Percentiles rank a stretch among this genome's conserved stretches.
These are phyloP conservation scores for Pseudois nayaur DNA, from an alignment of 2,113 vertebrate species.

Conservation along the genomic window DNA sequence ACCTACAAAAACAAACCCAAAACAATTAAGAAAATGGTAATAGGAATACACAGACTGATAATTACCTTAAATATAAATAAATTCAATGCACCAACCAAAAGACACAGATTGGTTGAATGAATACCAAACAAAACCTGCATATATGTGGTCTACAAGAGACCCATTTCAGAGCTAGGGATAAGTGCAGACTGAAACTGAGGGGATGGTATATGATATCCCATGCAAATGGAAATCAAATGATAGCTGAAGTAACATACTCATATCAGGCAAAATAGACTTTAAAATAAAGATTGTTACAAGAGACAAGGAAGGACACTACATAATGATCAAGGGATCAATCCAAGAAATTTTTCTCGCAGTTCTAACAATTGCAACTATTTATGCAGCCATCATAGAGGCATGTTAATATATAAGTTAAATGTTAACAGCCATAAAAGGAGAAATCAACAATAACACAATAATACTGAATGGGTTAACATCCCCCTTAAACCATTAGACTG, in stretches of 20 bases:
- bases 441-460: not conserved
- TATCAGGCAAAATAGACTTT: not conserved
- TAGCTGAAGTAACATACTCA: not conserved
- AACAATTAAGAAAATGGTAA: not conserved
- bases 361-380: not conserved
- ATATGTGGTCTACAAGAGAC: not conserved
- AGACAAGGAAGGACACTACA: not conserved
- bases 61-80: not conserved
- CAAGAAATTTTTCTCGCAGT: not conserved
- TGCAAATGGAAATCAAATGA: not conserved
- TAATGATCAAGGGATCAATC: not conserved
- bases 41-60: not conserved
- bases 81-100: not conserved
- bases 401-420: not conserved
- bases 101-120: not conserved
- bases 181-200: not conserved
- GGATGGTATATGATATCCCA: not conserved
- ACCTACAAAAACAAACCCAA: not conserved
- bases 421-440: not conserved
- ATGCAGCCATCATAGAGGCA: not conserved
- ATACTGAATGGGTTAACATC: not conserved
- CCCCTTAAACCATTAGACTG: not conserved
- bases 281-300: not conserved
- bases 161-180: not conserved
- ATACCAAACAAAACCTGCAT: not conserved